Base-by-base conservation (phyloP, 2,113 vertebrate species). In the Zeus faber region DNA sequence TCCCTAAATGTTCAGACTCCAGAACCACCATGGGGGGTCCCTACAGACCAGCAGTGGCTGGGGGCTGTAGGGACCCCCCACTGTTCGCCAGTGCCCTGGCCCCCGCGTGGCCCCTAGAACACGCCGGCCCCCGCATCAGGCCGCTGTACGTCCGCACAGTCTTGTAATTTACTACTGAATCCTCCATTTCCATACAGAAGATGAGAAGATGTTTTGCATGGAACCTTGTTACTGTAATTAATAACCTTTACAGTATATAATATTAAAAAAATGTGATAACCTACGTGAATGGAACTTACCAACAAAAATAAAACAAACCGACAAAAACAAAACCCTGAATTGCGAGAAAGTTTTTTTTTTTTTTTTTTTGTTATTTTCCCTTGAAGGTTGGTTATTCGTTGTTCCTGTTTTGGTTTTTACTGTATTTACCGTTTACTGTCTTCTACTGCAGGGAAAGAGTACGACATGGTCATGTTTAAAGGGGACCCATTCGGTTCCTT, bases 121-220 rank as follows among this genome's bases (percentile, higher is more conserved):
- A 72, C 71, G 76, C 69, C 68, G 82, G 73, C 76, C 49, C 49
- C 73, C 50, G 64, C 79, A 58, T 74, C 83, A 83, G 70, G 82
- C 86, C n/a, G 77, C 79, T 74, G 72, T 89, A 82, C 87, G 80
- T 90, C 85, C 91, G 87, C 89, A 85, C 83, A 89, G 80, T 88
- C 81, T 90, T 85, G 85, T 84, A 91, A 91, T 82, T 88, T 92
- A 94, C 93, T 94, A 94, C 92, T 94, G 92, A 94, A 84, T n/a
- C 87, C 86, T 90, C 85, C 77, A 75, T 72, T 81, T 93, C 87
- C 90, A 88, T 88, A 87, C 87, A 93, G 90, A 88, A 86, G 83
- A 90, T 83, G 81, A 89, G 76, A 76, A n/a, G n/a, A n/a, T n/a
- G n/a, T n/a, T n/a, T n/a, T n/a, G 91, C 92, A 93, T 91, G 91